Evolutionary conservation across 2,888 invertebrate genomes (phyloP).

Genomic region (Omphaloscelis lunosa): DNA sequence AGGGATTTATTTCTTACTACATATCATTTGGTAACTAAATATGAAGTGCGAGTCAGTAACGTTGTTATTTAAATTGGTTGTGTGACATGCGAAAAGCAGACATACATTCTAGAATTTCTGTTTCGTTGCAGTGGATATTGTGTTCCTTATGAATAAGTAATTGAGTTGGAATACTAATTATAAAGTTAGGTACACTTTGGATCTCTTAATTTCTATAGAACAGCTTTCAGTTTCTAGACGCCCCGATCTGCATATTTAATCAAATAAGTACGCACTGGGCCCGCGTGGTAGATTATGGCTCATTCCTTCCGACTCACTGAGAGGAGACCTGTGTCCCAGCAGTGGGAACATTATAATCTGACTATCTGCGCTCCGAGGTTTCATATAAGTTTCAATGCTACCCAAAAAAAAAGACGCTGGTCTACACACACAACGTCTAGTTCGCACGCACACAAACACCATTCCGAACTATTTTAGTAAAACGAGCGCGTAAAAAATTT

Average conservation of each 20-base stretch:
- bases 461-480: too few relatives aligned
- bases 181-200: neutral
- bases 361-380: too few relatives aligned
- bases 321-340: too few relatives aligned
- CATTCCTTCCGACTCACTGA: too few relatives aligned
- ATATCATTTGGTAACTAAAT: neutral
- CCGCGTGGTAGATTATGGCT: too few relatives aligned
- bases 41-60: neutral
- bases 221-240: neutral
- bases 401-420: too few relatives aligned
- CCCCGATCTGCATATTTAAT: neutral
- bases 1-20: conserved; percentile 22
- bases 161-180: neutral
- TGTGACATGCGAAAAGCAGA: neutral
- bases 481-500: too few relatives aligned
- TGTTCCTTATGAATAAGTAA: neutral
- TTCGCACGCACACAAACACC: too few relatives aligned
- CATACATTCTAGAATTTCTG: neutral
- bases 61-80: conserved; percentile 2
- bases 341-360: too few relatives aligned
- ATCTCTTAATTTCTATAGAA: neutral
- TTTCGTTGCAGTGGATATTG: neutral
- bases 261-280: too few relatives aligned
- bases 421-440: too few relatives aligned
- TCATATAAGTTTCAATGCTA: too few relatives aligned